Percentiles rank a stretch among this genome's conserved stretches.
Evolutionary conservation across 2,888 invertebrate genomes (phyloP).

Genomic region (Erebia epiphron): DNA sequence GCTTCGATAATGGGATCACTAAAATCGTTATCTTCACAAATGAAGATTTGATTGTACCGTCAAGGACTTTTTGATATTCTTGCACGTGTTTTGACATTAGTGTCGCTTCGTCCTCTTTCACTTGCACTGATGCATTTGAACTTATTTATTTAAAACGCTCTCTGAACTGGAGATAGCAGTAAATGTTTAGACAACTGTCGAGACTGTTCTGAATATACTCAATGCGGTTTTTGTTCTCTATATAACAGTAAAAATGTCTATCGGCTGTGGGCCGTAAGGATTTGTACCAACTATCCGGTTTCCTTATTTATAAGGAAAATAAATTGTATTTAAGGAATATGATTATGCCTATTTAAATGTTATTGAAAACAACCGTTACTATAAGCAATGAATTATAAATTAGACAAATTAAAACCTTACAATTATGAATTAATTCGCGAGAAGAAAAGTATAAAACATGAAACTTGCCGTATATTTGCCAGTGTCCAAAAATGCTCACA

Average conservation of each 20-base stretch:
- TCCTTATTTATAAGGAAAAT: constrained; percentile 8
- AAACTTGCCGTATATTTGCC: constrained; percentile 21
- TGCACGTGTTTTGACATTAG: constrained; percentile 40
- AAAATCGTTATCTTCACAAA: constrained; percentile 70
- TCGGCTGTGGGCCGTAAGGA: background rate
- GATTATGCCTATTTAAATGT: background rate
- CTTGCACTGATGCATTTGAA: constrained; percentile 27
- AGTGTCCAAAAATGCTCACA: background rate
- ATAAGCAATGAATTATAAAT: background rate
- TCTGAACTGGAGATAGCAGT: constrained; percentile 20
- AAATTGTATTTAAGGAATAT: background rate
- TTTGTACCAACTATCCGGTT: constrained; percentile 1
- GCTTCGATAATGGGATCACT: constrained; percentile 32
- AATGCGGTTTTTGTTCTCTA: constrained; percentile 13
- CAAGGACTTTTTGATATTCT: constrained; percentile 37
- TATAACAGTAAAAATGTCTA: constrained; percentile 1
- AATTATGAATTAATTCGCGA: background rate
- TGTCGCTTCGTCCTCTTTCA: constrained; percentile 41
- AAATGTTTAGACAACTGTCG: constrained; percentile 27
- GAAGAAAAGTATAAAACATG: background rate
- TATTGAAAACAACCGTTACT: background rate
- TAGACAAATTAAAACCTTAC: constrained; percentile 1
- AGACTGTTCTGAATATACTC: constrained; percentile 47
- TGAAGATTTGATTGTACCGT: constrained; percentile 64
- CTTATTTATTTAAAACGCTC: constrained; percentile 21